These are phyloP conservation scores for Cricetomys ansorgei DNA, from an alignment of 2,113 vertebrate species.

Conservation along the genomic window DNA sequence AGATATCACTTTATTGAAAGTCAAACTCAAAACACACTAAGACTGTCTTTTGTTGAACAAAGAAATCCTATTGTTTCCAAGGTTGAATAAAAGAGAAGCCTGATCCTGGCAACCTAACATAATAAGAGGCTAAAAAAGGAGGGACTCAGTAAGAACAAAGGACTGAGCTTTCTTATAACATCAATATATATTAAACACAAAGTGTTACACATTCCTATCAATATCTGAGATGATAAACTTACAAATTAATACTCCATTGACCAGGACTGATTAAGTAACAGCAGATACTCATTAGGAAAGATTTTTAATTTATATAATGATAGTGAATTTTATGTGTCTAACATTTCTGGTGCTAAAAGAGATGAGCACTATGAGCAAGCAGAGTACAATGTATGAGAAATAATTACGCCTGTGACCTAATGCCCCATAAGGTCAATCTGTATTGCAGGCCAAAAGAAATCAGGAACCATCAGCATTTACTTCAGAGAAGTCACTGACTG, in stretches of 20 bases:
- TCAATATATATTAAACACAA: conserved; percentile 61
- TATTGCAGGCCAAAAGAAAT: conserved; percentile 88
- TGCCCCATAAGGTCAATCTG: conserved; percentile 84
- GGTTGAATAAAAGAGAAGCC: conserved; percentile 47
- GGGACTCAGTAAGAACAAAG: conserved; percentile 71
- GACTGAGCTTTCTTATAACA: conserved; percentile 47
- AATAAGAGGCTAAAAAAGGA: conserved; percentile 72
- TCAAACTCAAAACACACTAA: conserved; percentile 69
- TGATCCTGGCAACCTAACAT: conserved; percentile 59
- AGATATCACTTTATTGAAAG: conserved; percentile 63
- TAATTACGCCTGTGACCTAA: conserved; percentile 77
- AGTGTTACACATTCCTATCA: conserved; percentile 60
- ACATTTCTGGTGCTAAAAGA: conserved; percentile 68
- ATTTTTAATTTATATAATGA: conserved; percentile 69
- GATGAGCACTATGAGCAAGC: conserved; percentile 33
- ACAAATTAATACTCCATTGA: conserved; percentile 58
- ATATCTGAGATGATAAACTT: conserved; percentile 63
- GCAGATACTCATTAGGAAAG: conserved; percentile 39
- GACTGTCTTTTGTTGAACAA: conserved; percentile 62
- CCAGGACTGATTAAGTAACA: not conserved
- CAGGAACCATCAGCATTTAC: conserved; percentile 87
- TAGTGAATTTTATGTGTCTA: conserved; percentile 67
- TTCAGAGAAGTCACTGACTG: conserved; percentile 82
- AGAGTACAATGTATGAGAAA: conserved; percentile 56
- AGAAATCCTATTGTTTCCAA: conserved; percentile 62